Base-by-base conservation (phyloP, 2,797 vertebrate species). In the Urophycis tenuis region DNA sequence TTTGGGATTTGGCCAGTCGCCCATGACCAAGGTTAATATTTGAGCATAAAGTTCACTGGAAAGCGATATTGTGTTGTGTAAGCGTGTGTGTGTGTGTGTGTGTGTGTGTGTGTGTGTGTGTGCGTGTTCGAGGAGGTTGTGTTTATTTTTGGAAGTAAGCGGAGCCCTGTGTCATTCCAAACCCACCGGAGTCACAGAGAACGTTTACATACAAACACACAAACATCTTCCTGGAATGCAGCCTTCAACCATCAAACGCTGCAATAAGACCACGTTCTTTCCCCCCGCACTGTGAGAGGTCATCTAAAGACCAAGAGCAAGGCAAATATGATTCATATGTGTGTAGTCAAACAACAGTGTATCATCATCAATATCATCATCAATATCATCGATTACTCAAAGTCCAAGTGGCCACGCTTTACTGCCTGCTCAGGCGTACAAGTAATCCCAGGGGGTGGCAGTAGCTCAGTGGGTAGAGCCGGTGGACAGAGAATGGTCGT, bases 1-100 rank as follows among this genome's bases (percentile, higher is more conserved):
- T 60, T 81, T 85, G 85, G 84, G 87, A 87, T 87, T 87, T 91
- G 90, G 89, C 89, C 15, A 45, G 76, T 81, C 70, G 88, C 90
- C 90, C 82, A 73, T 87, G 87, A 90, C 88, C 86, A 83, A 86
- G 89, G 88, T 89, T 91, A 90, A 90, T 89, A 91, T 88, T 90
- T 87, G 85, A 87, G 84, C 82, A 84, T 77, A 88, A 88, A 84
- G 81, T 90, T 85, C 79, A 81, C 70, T 82, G 85, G 86, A 90
- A 88, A 90, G 82, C 86, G 88, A 90, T 89, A 81, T 82, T 76
- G 84, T 83, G 84, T 85, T 86, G 85, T 76, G 77, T 74, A 31
- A 72, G 73, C 33, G 75, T 34, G 76, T 17, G 53, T 49, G 74
- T 76, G 76, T 75, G 72, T 17, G 7, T 14, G 41, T 29, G 41